Conservation (phyloP, 2,113 vertebrate species). For the Vimba vimba region DNA sequence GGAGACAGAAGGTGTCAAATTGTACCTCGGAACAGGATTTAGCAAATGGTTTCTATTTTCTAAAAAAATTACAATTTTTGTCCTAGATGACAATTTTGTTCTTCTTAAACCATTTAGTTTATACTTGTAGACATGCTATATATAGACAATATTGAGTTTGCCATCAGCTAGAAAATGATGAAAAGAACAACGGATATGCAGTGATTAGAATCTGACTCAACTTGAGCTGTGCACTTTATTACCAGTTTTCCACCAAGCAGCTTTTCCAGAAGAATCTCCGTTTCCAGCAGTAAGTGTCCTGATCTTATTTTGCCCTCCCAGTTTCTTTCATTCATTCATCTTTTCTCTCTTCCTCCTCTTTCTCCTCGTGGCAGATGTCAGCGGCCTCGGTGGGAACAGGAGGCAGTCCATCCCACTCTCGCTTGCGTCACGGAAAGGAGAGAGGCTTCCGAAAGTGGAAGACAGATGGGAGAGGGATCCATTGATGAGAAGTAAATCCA, state of each 20-base stretch:
- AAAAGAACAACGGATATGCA: background rate
- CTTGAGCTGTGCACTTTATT: background rate
- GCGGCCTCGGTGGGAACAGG: conserved; percentile 75
- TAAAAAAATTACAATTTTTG: background rate
- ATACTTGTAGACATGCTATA: background rate
- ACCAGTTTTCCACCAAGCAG: background rate
- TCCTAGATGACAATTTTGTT: conserved; percentile 49
- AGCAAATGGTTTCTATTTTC: conserved; percentile 61
- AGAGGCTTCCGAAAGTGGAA: conserved; percentile 57
- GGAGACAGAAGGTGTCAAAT: conserved; percentile 76
- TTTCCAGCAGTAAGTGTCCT: background rate
- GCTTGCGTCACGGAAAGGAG: conserved; percentile 80
- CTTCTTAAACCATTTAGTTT: background rate
- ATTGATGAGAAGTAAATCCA: conserved; percentile 39
- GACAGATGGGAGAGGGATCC: conserved; percentile 53
- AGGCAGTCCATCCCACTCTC: conserved; percentile 79
- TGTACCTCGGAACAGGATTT: conserved; percentile 77
- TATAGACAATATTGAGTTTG: background rate
- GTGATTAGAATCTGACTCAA: background rate
- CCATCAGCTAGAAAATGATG: background rate
- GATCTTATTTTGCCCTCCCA: conserved; percentile 42
- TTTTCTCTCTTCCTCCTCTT: conserved; percentile 62
- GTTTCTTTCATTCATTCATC: conserved; percentile 46
- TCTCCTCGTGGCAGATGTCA: conserved; percentile 69
- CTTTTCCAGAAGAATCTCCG: no score